These are phyloP conservation scores for Drosophila ohnishii DNA, from an alignment of 1,140 invertebrate species.

Conservation along the genomic window DNA sequence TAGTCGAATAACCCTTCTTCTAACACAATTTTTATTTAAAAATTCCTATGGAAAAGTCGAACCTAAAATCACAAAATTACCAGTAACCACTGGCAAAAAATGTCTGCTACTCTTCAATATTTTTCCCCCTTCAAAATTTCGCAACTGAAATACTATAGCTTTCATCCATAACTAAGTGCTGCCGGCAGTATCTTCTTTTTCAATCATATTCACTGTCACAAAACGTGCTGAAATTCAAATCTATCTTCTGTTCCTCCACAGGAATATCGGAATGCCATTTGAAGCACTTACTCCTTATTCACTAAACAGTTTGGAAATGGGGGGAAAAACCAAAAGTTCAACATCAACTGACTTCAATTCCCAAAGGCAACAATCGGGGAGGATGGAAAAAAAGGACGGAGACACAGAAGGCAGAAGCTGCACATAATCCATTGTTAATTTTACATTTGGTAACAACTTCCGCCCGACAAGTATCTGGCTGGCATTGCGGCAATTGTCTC, in stretches of 20 bases:
- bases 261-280: constrained; percentile 7
- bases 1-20: too few relatives aligned
- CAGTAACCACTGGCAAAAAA: too few relatives aligned
- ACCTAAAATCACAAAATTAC: too few relatives aligned
- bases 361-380: constrained; percentile 8
- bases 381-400: constrained; percentile 9
- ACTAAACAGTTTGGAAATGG: not conserved
- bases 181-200: not conserved
- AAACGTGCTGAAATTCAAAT: constrained; percentile 3
- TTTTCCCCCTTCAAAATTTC: not conserved
- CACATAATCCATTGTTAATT: constrained; percentile 67
- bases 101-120: not conserved
- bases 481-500: constrained; percentile 33
- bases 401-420: constrained; percentile 12
- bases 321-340: constrained; percentile 4
- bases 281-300: constrained; percentile 1
- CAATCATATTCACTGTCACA: constrained; percentile 9
- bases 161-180: not conserved
- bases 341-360: constrained; percentile 13
- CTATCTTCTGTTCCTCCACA: constrained; percentile 2
- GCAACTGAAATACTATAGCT: not conserved
- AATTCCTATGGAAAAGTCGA: too few relatives aligned
- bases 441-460: constrained; percentile 63
- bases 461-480: constrained; percentile 31
- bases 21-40: too few relatives aligned